Conservation (phyloP, 2,797 vertebrate species). For the Acanthiza pusilla region DNA sequence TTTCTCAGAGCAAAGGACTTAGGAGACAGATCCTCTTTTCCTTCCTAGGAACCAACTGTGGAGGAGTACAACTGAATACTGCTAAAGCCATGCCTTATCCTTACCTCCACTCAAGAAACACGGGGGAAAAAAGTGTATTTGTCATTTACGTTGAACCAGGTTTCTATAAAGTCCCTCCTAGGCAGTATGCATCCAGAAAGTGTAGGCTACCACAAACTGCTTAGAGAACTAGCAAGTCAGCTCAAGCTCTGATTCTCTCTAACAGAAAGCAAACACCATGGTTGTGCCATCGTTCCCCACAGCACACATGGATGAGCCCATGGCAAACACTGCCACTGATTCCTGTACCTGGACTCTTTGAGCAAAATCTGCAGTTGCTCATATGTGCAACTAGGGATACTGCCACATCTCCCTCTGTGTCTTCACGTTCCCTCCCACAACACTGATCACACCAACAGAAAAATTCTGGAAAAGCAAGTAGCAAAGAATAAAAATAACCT, state of each 20-base stretch:
- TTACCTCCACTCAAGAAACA: not conserved
- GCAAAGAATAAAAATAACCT: not conserved
- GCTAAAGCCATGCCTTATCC: not conserved
- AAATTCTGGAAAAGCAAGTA: not conserved
- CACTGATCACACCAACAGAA: not conserved
- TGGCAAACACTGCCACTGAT: not conserved
- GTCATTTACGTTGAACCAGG: not conserved
- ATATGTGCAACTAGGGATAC: not conserved
- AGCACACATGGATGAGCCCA: not conserved
- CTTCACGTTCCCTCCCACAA: not conserved
- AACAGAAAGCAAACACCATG: not conserved
- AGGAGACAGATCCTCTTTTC: not conserved
- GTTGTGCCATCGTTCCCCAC: accelerated
- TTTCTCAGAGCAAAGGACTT: not conserved
- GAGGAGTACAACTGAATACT: not conserved
- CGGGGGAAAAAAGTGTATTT: not conserved
- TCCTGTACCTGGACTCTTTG: not conserved
- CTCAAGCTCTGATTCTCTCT: not conserved
- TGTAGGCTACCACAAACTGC: not conserved
- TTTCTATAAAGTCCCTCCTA: not conserved
- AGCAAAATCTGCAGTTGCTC: not conserved
- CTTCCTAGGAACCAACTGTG: not conserved
- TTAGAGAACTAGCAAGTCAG: not conserved
- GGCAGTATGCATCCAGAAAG: not conserved
- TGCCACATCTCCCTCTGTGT: not conserved